Percentiles rank a stretch among this genome's conserved stretches.
These are phyloP conservation scores for Meandrusa payeni DNA, from an alignment of 2,888 invertebrate species.

Conservation along the genomic window DNA sequence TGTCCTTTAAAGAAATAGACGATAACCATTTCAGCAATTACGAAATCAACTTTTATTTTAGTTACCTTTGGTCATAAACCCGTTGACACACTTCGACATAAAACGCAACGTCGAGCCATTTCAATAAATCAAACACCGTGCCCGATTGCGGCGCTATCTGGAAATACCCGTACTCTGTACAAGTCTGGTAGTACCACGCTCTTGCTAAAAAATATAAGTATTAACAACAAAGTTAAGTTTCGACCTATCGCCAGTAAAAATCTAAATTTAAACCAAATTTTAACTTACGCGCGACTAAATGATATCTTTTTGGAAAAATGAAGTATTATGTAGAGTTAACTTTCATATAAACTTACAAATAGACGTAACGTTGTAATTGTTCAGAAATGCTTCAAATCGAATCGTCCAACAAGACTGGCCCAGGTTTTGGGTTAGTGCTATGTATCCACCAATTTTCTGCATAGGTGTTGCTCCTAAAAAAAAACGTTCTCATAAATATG, in stretches of 20 bases:
- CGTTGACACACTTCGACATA: conserved; percentile 61
- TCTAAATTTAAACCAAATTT: too few species aligned
- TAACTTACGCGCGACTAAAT: too few species aligned
- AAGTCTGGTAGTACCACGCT: conserved; percentile 92
- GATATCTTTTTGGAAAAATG: too few species aligned
- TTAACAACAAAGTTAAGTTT: too few species aligned
- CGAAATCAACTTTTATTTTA: background rate
- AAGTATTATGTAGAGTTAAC: too few species aligned
- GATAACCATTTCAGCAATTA: too few species aligned
- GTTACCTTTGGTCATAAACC: conserved; percentile 51
- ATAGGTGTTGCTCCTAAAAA: conserved; percentile 59
- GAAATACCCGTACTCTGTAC: conserved; percentile 92
- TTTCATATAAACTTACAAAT: conserved; percentile 60
- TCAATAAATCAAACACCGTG: conserved; percentile 60
- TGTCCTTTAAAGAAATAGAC: too few species aligned
- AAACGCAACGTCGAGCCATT: conserved; percentile 60
- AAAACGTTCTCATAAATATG: background rate
- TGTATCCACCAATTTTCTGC: conserved; percentile 60
- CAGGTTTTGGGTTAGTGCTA: conserved; percentile 40
- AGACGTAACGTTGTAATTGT: conserved; percentile 32
- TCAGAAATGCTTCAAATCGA: conserved; percentile 42
- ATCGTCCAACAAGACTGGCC: conserved; percentile 42
- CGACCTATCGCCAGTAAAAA: too few species aligned
- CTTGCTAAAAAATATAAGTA: conserved; percentile 70
- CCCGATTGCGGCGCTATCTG: conserved; percentile 81